These are phyloP conservation scores for Sebastes trivittatus DNA, from an alignment of 2,797 vertebrate species.

Conservation along the genomic window DNA sequence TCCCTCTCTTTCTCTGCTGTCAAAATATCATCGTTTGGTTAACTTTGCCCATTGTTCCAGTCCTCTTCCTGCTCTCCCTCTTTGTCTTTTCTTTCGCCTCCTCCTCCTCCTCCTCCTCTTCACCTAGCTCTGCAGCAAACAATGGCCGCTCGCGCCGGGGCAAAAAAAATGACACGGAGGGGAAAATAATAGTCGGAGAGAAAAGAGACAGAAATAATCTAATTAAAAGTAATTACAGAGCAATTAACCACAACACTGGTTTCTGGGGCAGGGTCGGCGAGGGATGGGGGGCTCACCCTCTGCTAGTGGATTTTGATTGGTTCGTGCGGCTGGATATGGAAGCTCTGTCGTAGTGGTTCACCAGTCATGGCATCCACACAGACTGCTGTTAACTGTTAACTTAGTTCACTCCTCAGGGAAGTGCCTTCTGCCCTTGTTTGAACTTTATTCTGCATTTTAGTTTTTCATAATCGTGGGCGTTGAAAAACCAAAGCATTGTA, in stretches of 20 bases:
- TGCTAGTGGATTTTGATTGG: conserved; percentile 37
- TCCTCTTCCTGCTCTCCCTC: not conserved
- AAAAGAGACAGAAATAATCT: conserved; percentile 75
- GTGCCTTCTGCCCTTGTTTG: not conserved
- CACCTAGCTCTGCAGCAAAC: conserved; percentile 41
- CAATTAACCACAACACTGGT: conserved; percentile 77
- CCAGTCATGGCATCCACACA: not conserved
- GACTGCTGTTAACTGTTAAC: conserved; percentile 16
- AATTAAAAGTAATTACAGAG: conserved; percentile 80
- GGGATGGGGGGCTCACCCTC: not conserved
- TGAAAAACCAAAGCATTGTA: not conserved
- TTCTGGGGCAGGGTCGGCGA: conserved; percentile 49
- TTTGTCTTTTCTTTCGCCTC: conserved; percentile 8
- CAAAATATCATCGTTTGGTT: conserved; percentile 74
- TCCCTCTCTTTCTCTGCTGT: conserved; percentile 52
- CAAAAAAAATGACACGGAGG: conserved; percentile 26
- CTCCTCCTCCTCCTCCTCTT: not conserved
- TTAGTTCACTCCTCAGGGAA: not conserved
- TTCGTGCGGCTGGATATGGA: conserved; percentile 1
- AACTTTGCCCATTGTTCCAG: conserved; percentile 68
- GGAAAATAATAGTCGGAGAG: conserved; percentile 37
- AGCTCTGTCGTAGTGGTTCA: conserved; percentile 13
- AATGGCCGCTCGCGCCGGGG: conserved; percentile 51
- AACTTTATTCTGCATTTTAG: not conserved
- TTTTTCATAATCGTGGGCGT: not conserved